Percentiles rank a stretch among this genome's conserved stretches.
Conservation (phyloP, 2,888 invertebrate genomes). For the Ptychoptera contaminata region DNA sequence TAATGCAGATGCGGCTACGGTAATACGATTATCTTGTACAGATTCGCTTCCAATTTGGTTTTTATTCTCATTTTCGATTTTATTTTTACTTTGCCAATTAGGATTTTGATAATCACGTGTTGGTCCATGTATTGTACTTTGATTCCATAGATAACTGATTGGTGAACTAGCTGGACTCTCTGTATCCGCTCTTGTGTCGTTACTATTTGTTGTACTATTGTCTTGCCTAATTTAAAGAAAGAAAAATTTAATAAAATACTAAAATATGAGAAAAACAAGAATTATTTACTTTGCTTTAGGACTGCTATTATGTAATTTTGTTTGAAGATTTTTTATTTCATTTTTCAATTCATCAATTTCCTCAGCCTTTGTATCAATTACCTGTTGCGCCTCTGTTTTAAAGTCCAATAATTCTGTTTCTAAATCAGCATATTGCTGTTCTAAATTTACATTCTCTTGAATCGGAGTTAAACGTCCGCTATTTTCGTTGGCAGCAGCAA, state of each 20-base stretch:
- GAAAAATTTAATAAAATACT: not conserved
- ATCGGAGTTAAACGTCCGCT: conserved; percentile 53
- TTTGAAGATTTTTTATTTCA: conserved; percentile 31
- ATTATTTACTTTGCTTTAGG: not conserved
- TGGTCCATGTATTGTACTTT: conserved; percentile 31
- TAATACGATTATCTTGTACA: not conserved
- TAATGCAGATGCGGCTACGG: not conserved
- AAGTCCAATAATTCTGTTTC: conserved; percentile 50
- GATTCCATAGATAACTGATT: conserved; percentile 33
- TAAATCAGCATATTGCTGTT: conserved; percentile 53
- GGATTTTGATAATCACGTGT: conserved; percentile 23
- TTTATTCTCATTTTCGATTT: not conserved
- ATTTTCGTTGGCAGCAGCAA: conserved; percentile 34
- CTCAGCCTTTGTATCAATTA: conserved; percentile 37
- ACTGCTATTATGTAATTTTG: not conserved
- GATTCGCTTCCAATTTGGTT: no score
- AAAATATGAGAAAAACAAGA: not conserved
- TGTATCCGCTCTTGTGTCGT: conserved; percentile 11
- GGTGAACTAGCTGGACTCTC: conserved; percentile 31
- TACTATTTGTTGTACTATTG: conserved; percentile 1
- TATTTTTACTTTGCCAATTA: conserved; percentile 13
- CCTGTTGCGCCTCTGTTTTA: conserved; percentile 28
- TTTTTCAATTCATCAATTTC: conserved; percentile 38
- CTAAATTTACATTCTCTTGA: conserved; percentile 54
- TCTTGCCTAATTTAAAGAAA: not conserved